A percentile compares a stretch with the other conserved stretches of the same genome.
Conservation (phyloP, 2,888 invertebrate species). For the Ferrisia virgata region DNA sequence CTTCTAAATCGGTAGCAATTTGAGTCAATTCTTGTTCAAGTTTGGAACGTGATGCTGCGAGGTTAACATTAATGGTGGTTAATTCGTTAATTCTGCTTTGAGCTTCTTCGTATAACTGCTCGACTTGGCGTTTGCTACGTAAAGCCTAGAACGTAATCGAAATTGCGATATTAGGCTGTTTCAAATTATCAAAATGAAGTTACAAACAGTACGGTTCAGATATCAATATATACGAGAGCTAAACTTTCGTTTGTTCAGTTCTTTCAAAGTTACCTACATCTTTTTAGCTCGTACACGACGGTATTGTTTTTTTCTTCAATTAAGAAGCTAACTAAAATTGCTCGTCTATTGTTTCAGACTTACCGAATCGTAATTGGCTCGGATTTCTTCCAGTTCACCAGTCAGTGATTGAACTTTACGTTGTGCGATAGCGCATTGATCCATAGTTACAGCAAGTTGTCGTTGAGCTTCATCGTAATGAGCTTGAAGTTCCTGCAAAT, state of each 20-base stretch:
- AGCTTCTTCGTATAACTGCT: conserved; percentile 87
- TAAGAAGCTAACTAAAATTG: neutral
- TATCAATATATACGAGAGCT: too few species aligned
- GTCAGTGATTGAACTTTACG: conserved; percentile 86
- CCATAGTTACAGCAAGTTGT: conserved; percentile 90
- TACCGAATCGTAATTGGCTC: conserved; percentile 81
- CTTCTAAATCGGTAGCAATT: conserved; percentile 94
- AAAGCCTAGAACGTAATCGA: conserved; percentile 63
- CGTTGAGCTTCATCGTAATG: conserved; percentile 96
- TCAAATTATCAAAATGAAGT: too few species aligned
- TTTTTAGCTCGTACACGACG: too few species aligned
- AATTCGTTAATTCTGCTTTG: conserved; percentile 89
- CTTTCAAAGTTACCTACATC: too few species aligned
- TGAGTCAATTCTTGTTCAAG: conserved; percentile 89
- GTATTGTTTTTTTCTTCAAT: neutral
- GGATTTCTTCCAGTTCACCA: conserved; percentile 93
- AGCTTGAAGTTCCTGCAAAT: conserved; percentile 77
- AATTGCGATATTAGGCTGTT: neutral
- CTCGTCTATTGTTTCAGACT: conserved; percentile 51
- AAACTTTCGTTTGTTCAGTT: too few species aligned
- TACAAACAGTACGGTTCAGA: too few species aligned
- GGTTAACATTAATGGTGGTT: conserved; percentile 90
- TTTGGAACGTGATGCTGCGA: conserved; percentile 90
- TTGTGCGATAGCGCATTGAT: conserved; percentile 86
- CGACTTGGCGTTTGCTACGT: conserved; percentile 85